Conservation (phyloP, 2,797 vertebrate genomes). For the Momotus momota region DNA sequence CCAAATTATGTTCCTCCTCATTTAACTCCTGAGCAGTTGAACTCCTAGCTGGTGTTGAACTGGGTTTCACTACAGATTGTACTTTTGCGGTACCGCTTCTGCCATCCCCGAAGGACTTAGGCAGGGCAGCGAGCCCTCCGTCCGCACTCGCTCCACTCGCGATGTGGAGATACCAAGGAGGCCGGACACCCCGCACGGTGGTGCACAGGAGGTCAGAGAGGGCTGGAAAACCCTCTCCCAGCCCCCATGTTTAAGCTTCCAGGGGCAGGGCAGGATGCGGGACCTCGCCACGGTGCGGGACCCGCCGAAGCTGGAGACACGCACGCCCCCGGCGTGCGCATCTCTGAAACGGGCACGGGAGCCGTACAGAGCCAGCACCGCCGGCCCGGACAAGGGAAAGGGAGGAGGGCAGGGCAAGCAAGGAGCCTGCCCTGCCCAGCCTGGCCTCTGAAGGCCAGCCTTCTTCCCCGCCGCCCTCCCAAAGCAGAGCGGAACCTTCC, state of each 20-base stretch:
- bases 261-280: not conserved
- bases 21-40: not conserved
- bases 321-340: not conserved
- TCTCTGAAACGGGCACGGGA: not conserved
- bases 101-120: accelerated
- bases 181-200: accelerated
- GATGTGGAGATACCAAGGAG: accelerated
- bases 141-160: not conserved
- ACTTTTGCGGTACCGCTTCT: not conserved
- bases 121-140: not conserved
- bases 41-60: not conserved
- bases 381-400: not conserved
- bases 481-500: not conserved
- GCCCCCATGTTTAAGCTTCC: not conserved
- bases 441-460: not conserved
- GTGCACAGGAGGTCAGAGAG: not conserved
- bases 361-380: not conserved
- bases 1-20: not conserved
- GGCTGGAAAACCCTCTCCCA: not conserved
- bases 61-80: not conserved
- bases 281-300: not conserved
- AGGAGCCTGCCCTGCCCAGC: not conserved
- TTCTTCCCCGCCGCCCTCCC: not conserved
- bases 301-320: not conserved
- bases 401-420: not conserved